Base-by-base conservation (phyloP, 2,797 vertebrate species). In the Micrastur ruficollis region DNA sequence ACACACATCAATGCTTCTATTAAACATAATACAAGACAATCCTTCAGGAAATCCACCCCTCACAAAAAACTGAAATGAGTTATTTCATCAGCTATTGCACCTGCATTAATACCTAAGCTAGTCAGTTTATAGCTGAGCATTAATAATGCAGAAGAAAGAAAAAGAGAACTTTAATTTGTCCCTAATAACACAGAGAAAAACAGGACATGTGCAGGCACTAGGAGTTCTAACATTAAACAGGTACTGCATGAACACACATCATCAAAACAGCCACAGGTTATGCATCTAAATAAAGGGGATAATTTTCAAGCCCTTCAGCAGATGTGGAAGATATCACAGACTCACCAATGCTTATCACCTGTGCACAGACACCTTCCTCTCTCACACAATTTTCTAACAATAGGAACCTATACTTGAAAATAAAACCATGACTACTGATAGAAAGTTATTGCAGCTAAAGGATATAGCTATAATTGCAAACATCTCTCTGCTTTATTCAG, bases 151-250 rank as follows among this genome's bases (percentile, higher is more conserved):
- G 25, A 89, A 76, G 38, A 58, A 65, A 59, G 27, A 44, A 94
- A 80, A 85, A 52, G 2, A 65, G 29, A 53, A n/a, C 34, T 53
- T 83, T 6, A 6, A 52, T 44, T 67, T 71, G 21, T 32, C n/a
- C 31, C 23, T 36, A 73, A 32, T 22, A 87, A 53, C 11, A 75
- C 26, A 76, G 32, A 59, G 29, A 40, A 90, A 67, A 82, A 36
- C 3, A 4, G 32, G 74, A 61, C 8, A 26, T 0, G 0, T 21
- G 17, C 31, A 75, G 38, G 18, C 42, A 53, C 27, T 11, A n/a
- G 32, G 21, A 72, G 19, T 25, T 36, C 8, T 66, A 70, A 63
- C 13, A 36, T 26, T 38, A 87, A 87, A 50, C 31, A 80, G 7
- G 6, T 40, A 42, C 38, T 50, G 4, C 9, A 50, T 8, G 12